Base-by-base conservation (phyloP, 2,888 invertebrate species). In the Boloria selene region DNA sequence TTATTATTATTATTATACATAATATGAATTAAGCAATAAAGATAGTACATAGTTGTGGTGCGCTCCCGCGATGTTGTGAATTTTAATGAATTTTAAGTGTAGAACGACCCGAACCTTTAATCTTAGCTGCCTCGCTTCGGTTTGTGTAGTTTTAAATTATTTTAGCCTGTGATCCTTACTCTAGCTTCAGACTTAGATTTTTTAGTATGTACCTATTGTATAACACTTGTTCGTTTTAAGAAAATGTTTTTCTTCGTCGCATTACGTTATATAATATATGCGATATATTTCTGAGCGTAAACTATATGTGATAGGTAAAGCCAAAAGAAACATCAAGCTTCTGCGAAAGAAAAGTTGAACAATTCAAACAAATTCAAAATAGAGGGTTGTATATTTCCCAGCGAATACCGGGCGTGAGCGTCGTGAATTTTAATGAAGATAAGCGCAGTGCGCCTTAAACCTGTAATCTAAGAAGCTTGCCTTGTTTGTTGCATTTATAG, bases 91-190 rank as follows among this genome's bases (percentile, higher is more conserved):
- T 78, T 38, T 79, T 82, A 79, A 78, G 75, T 65, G 70, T 70
- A 69, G 72, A 50, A 61, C 72, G 65, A 70, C 73, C 72, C 73
- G 74, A 74, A 73, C 80, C 79, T 80, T 84, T 86, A 85, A 87
- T 86, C 84, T 81, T 72, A 72, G 74, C 76, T 81, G 79, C 79
- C n/a, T 75, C 76, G 73, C 74, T 75, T 80, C 81, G 82, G 85
- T 84, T 87, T 84, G 84, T 84, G 79, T 85, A 88, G 86, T 89
- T 87, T 84, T 83, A 85, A 84, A 87, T 87, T 86, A 87, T 85
- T 83, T 87, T 86, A 87, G 79, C 74, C 50, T 50, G 16, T 16
- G 44, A 7, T 38, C 1, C 45, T 22, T 38, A 58, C 18, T 38
- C 2, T 17, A 50, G 31, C 26, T 6, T 22, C 13, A n/a, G 16